phyloP scores from a whole-genome alignment of 2,888 invertebrate species.

The Acronicta psi region DNA sequence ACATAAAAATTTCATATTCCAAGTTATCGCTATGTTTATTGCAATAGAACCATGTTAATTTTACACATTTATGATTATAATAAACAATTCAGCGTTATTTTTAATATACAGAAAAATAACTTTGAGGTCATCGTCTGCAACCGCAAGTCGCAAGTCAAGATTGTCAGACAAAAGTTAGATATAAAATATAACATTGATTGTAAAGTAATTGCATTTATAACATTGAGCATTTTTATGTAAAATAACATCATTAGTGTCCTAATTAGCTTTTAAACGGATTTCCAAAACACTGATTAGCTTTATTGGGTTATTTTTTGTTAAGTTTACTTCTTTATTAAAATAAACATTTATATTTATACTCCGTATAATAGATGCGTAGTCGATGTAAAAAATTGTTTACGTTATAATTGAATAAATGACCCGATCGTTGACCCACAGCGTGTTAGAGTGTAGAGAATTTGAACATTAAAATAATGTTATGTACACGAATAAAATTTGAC shows the following conservation, averaged over 20 bases:
- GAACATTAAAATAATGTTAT: conserved; percentile 29
- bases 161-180: conserved; percentile 13
- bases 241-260: conserved; percentile 9
- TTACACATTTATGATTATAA: neutral
- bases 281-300: conserved; percentile 6
- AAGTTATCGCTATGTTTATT: no score
- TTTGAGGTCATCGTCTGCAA: conserved; percentile 27
- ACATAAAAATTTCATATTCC: no score
- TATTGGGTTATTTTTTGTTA: conserved; percentile 1
- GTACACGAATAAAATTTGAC: conserved; percentile 31
- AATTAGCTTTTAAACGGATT: conserved; percentile 26
- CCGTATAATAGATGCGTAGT: neutral
- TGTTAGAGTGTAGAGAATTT: conserved; percentile 28
- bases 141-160: conserved; percentile 9
- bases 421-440: conserved; percentile 50
- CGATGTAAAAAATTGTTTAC: conserved; percentile 32
- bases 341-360: conserved; percentile 10
- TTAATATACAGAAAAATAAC: conserved; percentile 12
- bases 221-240: conserved; percentile 6
- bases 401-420: conserved; percentile 29
- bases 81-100: conserved; percentile 17
- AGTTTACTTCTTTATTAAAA: neutral
- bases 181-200: conserved; percentile 7
- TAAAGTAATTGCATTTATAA: neutral
- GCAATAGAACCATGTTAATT: neutral